Percentiles rank a stretch among this genome's conserved stretches.
These are phyloP conservation scores for Macaria notata DNA, from an alignment of 2,888 invertebrate species.

Conservation along the genomic window DNA sequence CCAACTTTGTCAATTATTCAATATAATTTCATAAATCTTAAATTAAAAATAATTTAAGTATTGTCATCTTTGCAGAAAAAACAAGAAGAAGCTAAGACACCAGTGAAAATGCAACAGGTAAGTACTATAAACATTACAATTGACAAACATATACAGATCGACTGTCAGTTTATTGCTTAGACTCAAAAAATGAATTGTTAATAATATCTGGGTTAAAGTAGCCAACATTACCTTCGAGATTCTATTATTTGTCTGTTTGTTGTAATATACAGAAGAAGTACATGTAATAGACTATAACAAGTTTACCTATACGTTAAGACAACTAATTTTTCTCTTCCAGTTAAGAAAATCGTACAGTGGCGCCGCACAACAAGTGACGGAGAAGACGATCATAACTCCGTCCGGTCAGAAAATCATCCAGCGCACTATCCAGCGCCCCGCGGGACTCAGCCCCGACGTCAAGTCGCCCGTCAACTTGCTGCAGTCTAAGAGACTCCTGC, in stretches of 20 bases:
- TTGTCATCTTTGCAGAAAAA: conserved; percentile 58
- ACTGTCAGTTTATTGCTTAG: too few species aligned
- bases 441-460: conserved; percentile 37
- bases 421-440: conserved; percentile 70
- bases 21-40: neutral
- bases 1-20: too few species aligned
- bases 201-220: too few species aligned
- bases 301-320: too few species aligned
- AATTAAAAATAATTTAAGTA: neutral
- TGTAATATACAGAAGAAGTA: neutral
- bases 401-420: conserved; percentile 80
- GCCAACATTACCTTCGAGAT: neutral
- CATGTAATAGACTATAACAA: neutral
- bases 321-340: conserved; percentile 32
- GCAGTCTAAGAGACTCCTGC: conserved; percentile 61
- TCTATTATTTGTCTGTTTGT: neutral
- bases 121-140: conserved; percentile 9
- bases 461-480: conserved; percentile 72
- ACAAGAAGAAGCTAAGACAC: conserved; percentile 61
- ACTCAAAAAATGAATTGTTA: too few species aligned
- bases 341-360: conserved; percentile 60
- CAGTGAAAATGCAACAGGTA: conserved; percentile 51
- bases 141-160: too few species aligned
- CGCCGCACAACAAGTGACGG: conserved; percentile 70
- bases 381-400: conserved; percentile 78